These are phyloP conservation scores for Astreopora myriophthalma DNA, from an alignment of 64 coral and sea anemone species.

Conservation along the genomic window DNA sequence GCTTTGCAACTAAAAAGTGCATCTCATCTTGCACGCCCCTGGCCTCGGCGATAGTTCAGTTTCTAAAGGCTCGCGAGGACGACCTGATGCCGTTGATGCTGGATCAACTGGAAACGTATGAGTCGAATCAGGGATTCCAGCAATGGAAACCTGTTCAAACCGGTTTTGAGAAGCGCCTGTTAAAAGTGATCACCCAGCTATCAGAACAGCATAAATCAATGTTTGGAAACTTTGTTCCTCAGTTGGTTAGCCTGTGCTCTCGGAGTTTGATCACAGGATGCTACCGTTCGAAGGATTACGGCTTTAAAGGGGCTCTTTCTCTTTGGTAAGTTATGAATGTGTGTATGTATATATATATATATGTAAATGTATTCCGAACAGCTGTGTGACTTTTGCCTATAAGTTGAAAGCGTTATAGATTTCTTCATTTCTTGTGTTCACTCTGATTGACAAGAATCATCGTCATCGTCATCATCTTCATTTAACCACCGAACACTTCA, in stretches of 20 bases:
- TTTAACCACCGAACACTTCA: too few relatives aligned
- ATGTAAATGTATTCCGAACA: neutral
- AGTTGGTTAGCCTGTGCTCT: conserved; percentile 39
- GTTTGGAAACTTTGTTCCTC: conserved; percentile 14
- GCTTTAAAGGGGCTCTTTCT: conserved; percentile 10
- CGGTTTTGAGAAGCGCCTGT: conserved; percentile 54
- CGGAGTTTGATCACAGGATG: conserved; percentile 35
- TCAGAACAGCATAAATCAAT: conserved; percentile 2
- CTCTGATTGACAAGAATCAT: too few relatives aligned
- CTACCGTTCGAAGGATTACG: neutral
- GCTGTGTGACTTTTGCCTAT: too few relatives aligned
- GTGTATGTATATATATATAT: too few relatives aligned
- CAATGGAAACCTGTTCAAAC: conserved; percentile 59
- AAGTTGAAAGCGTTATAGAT: too few relatives aligned
- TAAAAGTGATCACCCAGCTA: conserved; percentile 37
- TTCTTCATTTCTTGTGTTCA: too few relatives aligned
- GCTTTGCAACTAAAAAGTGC: conserved; percentile 42
- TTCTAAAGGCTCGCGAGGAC: conserved; percentile 29
- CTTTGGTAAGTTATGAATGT: conserved; percentile 62
- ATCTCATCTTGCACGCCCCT: conserved; percentile 66
- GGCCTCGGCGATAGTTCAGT: conserved; percentile 53
- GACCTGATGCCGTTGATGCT: conserved; percentile 58
- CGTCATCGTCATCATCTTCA: too few relatives aligned
- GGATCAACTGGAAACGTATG: neutral
- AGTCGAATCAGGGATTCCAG: neutral